Base-by-base conservation (phyloP, 2,113 vertebrate genomes). In the Apeltes quadracus region DNA sequence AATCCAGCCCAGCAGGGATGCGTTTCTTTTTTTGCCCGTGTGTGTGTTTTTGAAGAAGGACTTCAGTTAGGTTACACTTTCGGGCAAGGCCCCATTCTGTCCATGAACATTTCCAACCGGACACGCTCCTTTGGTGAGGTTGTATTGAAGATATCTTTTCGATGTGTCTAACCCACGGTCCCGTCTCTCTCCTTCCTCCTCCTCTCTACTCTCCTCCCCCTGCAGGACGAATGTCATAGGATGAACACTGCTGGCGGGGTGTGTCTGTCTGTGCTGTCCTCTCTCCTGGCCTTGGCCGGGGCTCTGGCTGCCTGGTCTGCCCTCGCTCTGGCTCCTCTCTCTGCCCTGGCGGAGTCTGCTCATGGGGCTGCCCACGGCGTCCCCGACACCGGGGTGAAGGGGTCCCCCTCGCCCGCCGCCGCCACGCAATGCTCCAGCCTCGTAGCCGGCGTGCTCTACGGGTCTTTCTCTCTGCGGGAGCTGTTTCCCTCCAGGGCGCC, bases 241-340 rank as follows among this genome's bases (percentile, higher is more conserved):
- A 99, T 99, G 97, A 98, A 95, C 96, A 95, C 97, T 97, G 97
- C 96, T 97, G 96, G 95, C 95, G 96, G 95, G 96, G 96, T 98
- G 95, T 97, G 96, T 97, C 95, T 98, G 95, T 96, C 95, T 98
- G 96, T 98, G 95, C 97, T 98, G 91, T 97, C 94, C 91, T 97
- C 95, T 91, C 91, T 97, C 93, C 93, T 97, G 93, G 94, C 95
- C 91, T 93, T 97, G 94, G 90, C 88, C 82, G 90, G 92, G 91
- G 89, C 84, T 81, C 88, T 91, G 89, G 90, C 88, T 86, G 85
- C 89, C 23, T 75, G 79, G 84, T 89, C 82, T 69, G 87, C 87
- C 84, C 84, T 92, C 29, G 69, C 83, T 84, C 79, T 89, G 72
- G 87, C 87, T 72, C 89, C 90, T 51, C 81, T 91, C 82, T 87